phyloP scores from a whole-genome alignment of 2,797 vertebrate species.

The Halcyon leucocephala region DNA sequence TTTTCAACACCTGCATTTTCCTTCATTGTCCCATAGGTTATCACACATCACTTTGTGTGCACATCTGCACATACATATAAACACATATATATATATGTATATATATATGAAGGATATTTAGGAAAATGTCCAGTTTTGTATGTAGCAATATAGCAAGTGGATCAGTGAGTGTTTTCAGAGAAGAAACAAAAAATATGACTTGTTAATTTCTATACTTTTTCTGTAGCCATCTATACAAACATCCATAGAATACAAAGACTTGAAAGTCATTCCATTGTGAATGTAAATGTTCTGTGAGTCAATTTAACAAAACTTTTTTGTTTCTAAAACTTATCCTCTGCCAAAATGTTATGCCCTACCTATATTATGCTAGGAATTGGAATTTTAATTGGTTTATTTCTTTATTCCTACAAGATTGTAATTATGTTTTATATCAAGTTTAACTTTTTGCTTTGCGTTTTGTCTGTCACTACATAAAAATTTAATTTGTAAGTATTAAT shows the following conservation, averaged over 20 bases:
- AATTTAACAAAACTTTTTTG: not conserved
- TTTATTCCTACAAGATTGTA: not conserved
- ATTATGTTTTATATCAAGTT: not conserved
- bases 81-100: accelerated
- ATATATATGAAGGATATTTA: not conserved
- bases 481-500: not conserved
- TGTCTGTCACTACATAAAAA: not conserved
- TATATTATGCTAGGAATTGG: not conserved
- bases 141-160: not conserved
- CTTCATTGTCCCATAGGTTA: not conserved
- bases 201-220: not conserved
- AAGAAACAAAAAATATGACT: not conserved
- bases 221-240: not conserved
- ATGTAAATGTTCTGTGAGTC: not conserved
- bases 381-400: not conserved
- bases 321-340: not conserved
- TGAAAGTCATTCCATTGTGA: not conserved
- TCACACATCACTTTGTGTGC: not conserved
- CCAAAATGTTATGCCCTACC: not conserved
- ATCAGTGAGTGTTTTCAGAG: not conserved
- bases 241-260: not conserved
- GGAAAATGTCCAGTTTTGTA: not conserved
- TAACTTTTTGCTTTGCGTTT: not conserved
- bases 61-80: accelerated
- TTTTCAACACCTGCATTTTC: not conserved